Conservation (phyloP, 2,888 invertebrate species). For the Microchrysa polita region DNA sequence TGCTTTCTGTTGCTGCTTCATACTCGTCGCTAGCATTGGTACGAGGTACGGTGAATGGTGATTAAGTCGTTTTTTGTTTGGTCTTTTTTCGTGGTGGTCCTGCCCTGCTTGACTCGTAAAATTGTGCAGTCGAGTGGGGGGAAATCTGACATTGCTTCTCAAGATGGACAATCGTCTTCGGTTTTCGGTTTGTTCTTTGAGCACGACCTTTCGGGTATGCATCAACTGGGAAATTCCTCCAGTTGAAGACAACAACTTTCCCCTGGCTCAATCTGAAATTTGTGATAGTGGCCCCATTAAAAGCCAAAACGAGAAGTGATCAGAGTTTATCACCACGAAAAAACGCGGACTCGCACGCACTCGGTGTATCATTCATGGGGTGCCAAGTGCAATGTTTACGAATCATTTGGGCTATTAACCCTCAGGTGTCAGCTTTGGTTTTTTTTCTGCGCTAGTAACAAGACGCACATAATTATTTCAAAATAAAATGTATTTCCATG, state of each 20-base stretch:
- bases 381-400: conserved; percentile 29
- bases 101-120: not conserved
- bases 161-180: conserved; percentile 1
- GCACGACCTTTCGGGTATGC: not conserved
- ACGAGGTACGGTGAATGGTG: too few species aligned
- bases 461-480: too few species aligned
- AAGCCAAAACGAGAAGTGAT: too few species aligned
- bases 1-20: too few species aligned
- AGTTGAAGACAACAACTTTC: not conserved
- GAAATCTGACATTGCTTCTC: conserved; percentile 14
- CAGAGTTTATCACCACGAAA: not conserved
- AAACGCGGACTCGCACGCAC: not conserved
- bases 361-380: not conserved
- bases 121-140: not conserved
- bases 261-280: not conserved
- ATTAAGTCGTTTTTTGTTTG: too few species aligned
- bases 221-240: conserved; percentile 18
- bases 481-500: too few species aligned
- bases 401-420: conserved; percentile 22
- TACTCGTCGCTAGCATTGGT: too few species aligned
- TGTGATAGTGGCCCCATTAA: not conserved
- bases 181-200: not conserved
- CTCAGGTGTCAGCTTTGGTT: not conserved
- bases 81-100: not conserved
- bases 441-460: too few species aligned